A percentile compares a stretch with the other conserved stretches of the same genome.
Conservation (phyloP, 2,888 invertebrate genomes). For the Xestia sexstrigata region DNA sequence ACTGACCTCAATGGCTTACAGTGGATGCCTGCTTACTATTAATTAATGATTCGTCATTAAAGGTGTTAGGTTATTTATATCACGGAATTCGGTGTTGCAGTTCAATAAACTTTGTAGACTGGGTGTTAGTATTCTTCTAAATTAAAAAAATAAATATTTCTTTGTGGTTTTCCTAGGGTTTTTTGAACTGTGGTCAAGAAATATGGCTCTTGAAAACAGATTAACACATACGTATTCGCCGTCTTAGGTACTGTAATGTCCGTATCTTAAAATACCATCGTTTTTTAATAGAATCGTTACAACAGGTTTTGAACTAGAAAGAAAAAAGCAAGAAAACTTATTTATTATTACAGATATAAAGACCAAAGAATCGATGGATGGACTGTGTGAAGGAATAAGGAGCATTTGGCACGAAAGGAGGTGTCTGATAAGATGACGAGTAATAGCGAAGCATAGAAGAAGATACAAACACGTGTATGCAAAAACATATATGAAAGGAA, state of each 20-base stretch:
- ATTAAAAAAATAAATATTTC: no score
- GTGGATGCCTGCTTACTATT: constrained; percentile 15
- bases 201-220: not conserved
- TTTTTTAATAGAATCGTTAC: no score
- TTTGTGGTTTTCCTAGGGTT: not conserved
- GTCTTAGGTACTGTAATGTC: not conserved
- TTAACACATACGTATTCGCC: not conserved
- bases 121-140: not conserved
- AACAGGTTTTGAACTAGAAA: no score
- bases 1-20: constrained; percentile 57
- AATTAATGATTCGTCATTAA: constrained; percentile 30
- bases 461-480: no score
- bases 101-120: not conserved
- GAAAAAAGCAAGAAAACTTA: no score
- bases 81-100: not conserved
- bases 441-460: no score
- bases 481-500: not conserved
- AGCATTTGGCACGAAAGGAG: no score
- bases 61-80: constrained; percentile 2
- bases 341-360: no score
- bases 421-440: no score
- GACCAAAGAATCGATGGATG: no score
- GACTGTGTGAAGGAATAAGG: no score
- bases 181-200: not conserved
- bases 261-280: no score